Evolutionary conservation across 1,140 invertebrate species (phyloP).

Genomic region (Zaprionus capensis): DNA sequence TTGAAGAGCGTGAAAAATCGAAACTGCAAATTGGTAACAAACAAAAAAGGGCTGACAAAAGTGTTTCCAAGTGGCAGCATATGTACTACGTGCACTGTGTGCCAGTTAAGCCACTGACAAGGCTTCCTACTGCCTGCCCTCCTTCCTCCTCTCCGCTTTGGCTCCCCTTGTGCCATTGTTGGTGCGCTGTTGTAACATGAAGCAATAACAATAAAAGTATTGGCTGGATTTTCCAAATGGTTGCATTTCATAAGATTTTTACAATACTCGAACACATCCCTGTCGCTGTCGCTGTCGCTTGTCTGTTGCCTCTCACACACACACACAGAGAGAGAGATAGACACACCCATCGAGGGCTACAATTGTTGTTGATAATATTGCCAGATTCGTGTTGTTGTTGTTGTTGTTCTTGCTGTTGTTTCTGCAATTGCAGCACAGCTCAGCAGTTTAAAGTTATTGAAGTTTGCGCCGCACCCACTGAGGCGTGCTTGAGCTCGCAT

Average conservation of each 20-base stretch:
- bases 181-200: slow-evolving; percentile 55
- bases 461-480: slow-evolving; percentile 37
- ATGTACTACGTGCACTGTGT: slow-evolving; percentile 46
- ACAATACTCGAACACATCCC: slow-evolving; percentile 34
- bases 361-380: slow-evolving; percentile 38
- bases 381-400: slow-evolving; percentile 14
- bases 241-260: slow-evolving; percentile 75
- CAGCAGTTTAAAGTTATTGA: slow-evolving; percentile 75
- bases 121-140: not conserved
- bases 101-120: slow-evolving; percentile 28
- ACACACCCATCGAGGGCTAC: slow-evolving; percentile 17
- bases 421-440: slow-evolving; percentile 50
- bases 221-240: slow-evolving; percentile 81
- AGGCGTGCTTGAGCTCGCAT: slow-evolving; percentile 48
- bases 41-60: slow-evolving; percentile 58
- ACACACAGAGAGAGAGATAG: not conserved
- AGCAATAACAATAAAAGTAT: slow-evolving; percentile 83
- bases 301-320: slow-evolving; percentile 20
- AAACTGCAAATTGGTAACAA: slow-evolving; percentile 73
- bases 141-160: not conserved
- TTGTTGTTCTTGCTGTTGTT: slow-evolving; percentile 36
- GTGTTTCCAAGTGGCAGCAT: slow-evolving; percentile 61
- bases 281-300: slow-evolving; percentile 28
- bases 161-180: slow-evolving; percentile 20
- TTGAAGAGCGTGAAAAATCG: slow-evolving; percentile 55